Percentiles rank a stretch among this genome's conserved stretches.
Conservation (phyloP, 2,113 vertebrate genomes). For the Phasianus colchicus region DNA sequence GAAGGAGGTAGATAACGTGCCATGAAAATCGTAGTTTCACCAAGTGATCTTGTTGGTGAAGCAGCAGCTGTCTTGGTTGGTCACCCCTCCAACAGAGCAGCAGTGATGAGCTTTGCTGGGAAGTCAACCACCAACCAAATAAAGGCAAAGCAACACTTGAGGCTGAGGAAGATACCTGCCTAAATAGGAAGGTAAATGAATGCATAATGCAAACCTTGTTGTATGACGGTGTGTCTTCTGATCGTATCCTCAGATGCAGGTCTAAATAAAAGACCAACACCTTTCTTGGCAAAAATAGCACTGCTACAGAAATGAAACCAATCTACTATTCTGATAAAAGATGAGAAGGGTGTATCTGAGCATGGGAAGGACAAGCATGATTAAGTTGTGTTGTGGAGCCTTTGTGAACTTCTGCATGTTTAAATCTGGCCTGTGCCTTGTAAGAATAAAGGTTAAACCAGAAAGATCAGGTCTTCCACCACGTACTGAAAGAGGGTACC, state of each 20-base stretch:
- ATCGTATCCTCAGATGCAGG: background rate
- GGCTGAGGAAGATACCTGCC: background rate
- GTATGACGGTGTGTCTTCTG: background rate
- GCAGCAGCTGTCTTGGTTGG: background rate
- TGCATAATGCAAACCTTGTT: background rate
- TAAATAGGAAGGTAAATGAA: background rate
- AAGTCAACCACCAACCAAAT: background rate
- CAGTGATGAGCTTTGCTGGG: background rate
- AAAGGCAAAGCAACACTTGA: background rate
- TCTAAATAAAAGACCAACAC: background rate
- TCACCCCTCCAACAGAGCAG: background rate
- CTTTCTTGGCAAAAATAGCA: background rate
- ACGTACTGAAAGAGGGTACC: background rate
- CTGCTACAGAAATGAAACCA: background rate
- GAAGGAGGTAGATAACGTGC: background rate
- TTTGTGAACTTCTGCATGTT: background rate
- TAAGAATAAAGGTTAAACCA: background rate
- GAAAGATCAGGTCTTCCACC: background rate
- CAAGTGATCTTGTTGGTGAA: background rate
- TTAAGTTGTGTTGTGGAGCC: background rate
- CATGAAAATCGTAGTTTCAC: background rate
- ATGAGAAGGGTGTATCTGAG: background rate
- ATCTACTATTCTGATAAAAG: background rate
- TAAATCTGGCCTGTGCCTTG: background rate
- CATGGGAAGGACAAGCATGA: background rate